phyloP scores from a whole-genome alignment of 2,888 invertebrate genomes.

The Parascotia fuliginaria region DNA sequence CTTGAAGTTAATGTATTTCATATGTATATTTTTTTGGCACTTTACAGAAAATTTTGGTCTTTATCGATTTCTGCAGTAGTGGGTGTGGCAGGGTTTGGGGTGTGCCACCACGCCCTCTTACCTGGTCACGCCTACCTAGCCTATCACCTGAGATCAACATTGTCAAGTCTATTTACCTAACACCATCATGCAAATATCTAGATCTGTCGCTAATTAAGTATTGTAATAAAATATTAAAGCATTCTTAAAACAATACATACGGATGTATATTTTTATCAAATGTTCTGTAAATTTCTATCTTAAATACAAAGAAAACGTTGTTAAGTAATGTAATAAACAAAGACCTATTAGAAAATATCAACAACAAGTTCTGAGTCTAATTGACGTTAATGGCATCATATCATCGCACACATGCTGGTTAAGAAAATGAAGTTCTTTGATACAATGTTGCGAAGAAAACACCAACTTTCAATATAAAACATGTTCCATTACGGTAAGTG shows the following conservation, averaged over 20 bases:
- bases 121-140: conserved; percentile 58
- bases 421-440: background rate
- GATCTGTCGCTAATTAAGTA: background rate
- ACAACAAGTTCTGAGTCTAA: background rate
- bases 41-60: background rate
- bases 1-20: no score
- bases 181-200: background rate
- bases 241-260: no score
- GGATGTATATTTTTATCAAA: no score
- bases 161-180: conserved; percentile 9
- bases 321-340: no score
- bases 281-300: no score
- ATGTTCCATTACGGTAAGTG: background rate
- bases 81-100: conserved; percentile 48
- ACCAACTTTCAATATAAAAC: background rate
- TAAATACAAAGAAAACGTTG: no score
- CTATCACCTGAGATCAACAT: conserved; percentile 35
- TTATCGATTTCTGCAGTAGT: conserved; percentile 18
- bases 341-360: no score
- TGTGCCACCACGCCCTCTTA: conserved; percentile 58
- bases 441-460: background rate
- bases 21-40: no score
- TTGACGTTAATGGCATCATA: background rate
- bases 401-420: background rate
- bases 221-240: no score